phyloP scores from a whole-genome alignment of 2,797 vertebrate genomes.

The Fundulus diaphanus region DNA sequence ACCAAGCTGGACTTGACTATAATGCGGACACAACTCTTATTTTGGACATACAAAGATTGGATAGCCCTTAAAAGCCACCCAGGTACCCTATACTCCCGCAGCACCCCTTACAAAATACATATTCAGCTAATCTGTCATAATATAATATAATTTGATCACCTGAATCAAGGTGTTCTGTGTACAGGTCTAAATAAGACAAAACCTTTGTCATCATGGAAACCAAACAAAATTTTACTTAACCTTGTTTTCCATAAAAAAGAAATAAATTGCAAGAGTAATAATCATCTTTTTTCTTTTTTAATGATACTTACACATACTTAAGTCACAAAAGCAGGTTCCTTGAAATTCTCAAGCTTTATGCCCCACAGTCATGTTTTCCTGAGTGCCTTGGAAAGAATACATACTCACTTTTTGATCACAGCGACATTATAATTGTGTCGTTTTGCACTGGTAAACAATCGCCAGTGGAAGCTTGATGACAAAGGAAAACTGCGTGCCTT shows the following conservation, averaged over 20 bases:
- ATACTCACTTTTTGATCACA: constrained; percentile 57
- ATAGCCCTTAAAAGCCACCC: too few relatives aligned
- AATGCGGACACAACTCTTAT: too few relatives aligned
- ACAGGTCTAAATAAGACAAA: too few relatives aligned
- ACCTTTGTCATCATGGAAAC: too few relatives aligned
- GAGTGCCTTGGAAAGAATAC: constrained; percentile 34
- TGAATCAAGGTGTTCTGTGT: too few relatives aligned
- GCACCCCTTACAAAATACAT: too few relatives aligned
- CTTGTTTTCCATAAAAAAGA: not conserved
- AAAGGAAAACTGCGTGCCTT: constrained; percentile 56
- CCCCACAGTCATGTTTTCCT: constrained; percentile 14
- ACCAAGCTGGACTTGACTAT: too few relatives aligned
- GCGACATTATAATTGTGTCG: constrained; percentile 57
- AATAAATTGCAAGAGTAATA: not conserved
- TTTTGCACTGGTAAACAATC: constrained; percentile 50
- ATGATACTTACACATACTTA: not conserved
- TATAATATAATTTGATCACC: too few relatives aligned
- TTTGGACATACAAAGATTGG: too few relatives aligned
- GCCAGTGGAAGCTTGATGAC: constrained; percentile 57
- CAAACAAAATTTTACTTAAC: not conserved
- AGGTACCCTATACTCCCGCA: too few relatives aligned
- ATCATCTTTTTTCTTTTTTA: not conserved
- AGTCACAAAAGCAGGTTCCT: constrained; percentile 1
- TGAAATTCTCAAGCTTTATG: constrained; percentile 9
- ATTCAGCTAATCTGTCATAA: too few relatives aligned